Percentiles rank a stretch among this genome's conserved stretches.
These are phyloP conservation scores for Cryptoblepharus egeriae DNA, from an alignment of 2,797 vertebrate species.

Conservation along the genomic window DNA sequence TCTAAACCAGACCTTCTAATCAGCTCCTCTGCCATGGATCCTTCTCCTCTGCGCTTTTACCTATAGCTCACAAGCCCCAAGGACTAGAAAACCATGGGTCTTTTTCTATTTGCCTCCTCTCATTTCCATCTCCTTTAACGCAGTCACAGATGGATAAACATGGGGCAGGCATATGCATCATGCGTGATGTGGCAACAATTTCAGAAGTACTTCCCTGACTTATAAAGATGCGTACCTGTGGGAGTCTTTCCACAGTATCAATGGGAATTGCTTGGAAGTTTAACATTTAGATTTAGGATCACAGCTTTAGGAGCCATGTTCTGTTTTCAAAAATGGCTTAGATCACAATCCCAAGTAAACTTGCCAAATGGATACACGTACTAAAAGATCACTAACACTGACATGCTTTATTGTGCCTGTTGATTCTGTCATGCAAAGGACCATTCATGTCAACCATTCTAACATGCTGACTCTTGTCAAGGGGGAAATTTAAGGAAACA, in stretches of 20 bases:
- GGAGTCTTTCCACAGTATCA: background rate
- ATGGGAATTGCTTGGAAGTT: background rate
- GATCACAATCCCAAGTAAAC: background rate
- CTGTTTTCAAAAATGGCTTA: background rate
- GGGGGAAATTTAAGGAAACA: background rate
- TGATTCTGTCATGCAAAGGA: background rate
- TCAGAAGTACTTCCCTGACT: slow-evolving; percentile 11
- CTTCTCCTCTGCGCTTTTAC: slow-evolving; percentile 55
- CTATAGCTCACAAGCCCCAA: slow-evolving; percentile 48
- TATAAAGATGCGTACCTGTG: slow-evolving; percentile 12
- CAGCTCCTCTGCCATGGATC: slow-evolving; percentile 52
- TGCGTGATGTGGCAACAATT: background rate
- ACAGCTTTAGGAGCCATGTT: background rate
- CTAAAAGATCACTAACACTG: no score
- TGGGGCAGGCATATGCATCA: slow-evolving; percentile 21
- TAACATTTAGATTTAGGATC: background rate
- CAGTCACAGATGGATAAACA: slow-evolving; percentile 48
- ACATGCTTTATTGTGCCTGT: background rate
- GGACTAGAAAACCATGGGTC: slow-evolving; percentile 49
- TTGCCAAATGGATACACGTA: background rate
- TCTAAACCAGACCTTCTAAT: slow-evolving; percentile 63
- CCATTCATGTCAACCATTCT: background rate
- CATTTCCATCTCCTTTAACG: slow-evolving; percentile 57
- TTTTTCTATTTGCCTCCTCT: slow-evolving; percentile 62
- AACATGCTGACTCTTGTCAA: background rate